phyloP scores from a whole-genome alignment of 2,888 invertebrate species.

The Smittia aterrima region DNA sequence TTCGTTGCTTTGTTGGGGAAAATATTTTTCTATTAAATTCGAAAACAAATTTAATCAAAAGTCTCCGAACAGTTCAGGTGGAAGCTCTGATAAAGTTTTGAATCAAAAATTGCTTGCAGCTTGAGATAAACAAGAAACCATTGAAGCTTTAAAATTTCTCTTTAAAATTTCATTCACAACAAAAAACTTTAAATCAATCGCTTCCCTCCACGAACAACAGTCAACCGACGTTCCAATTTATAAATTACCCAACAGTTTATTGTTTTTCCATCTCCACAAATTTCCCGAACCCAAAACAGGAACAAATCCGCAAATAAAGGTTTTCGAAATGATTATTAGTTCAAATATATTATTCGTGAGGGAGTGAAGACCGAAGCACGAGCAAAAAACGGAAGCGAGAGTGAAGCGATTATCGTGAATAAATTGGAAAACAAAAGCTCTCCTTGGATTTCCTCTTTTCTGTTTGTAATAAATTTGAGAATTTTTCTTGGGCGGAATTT shows the following conservation, averaged over 20 bases:
- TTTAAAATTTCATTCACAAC: too few species aligned
- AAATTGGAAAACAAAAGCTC: slow-evolving; percentile 37
- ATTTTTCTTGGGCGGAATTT: neutral
- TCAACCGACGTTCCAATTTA: neutral
- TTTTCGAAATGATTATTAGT: neutral
- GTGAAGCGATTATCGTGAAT: slow-evolving; percentile 5
- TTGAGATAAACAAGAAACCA: too few species aligned
- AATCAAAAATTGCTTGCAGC: too few species aligned
- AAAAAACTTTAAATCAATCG: too few species aligned
- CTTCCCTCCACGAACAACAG: neutral
- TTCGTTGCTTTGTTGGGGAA: too few species aligned
- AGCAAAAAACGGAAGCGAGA: neutral
- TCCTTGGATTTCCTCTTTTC: neutral
- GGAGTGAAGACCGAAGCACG: neutral
- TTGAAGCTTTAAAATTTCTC: too few species aligned
- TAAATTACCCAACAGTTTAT: neutral
- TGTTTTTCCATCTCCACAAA: neutral
- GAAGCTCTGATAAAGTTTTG: too few species aligned
- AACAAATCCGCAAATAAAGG: neutral
- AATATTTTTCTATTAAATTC: too few species aligned
- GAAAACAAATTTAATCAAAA: too few species aligned
- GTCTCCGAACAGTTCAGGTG: too few species aligned
- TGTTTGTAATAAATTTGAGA: neutral
- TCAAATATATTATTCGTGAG: neutral
- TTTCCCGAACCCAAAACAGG: neutral